phyloP scores from a whole-genome alignment of 2,888 invertebrate species.

The Lottia scabra region DNA sequence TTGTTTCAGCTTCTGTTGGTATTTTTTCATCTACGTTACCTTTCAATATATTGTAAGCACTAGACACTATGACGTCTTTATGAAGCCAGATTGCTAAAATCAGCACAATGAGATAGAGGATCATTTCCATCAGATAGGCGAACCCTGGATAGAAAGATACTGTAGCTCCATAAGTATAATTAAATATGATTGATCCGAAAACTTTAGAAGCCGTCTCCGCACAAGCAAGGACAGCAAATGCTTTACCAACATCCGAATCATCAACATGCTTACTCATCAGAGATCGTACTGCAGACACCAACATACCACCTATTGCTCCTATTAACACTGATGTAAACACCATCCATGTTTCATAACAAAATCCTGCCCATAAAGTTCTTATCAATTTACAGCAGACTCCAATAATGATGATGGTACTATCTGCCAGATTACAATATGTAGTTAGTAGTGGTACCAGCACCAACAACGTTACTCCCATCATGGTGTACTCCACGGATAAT shows the following conservation, averaged over 20 bases:
- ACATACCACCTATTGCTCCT: slow-evolving; percentile 55
- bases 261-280: slow-evolving; percentile 63
- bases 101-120: slow-evolving; percentile 46
- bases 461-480: slow-evolving; percentile 59
- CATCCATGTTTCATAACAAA: slow-evolving; percentile 51
- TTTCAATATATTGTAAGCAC: slow-evolving; percentile 41
- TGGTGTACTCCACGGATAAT: slow-evolving; percentile 63
- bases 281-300: slow-evolving; percentile 60
- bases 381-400: slow-evolving; percentile 57
- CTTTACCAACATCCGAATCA: slow-evolving; percentile 64
- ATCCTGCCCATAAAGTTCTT: slow-evolving; percentile 48
- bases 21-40: slow-evolving; percentile 35
- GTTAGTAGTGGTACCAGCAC: slow-evolving; percentile 59
- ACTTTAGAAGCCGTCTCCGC: slow-evolving; percentile 64
- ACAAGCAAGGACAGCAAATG: slow-evolving; percentile 63
- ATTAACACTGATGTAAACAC: slow-evolving; percentile 55
- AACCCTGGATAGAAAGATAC: slow-evolving; percentile 59
- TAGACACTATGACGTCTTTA: slow-evolving; percentile 33
- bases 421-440: slow-evolving; percentile 46
- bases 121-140: slow-evolving; percentile 56
- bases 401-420: slow-evolving; percentile 54
- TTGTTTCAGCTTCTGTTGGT: slow-evolving; percentile 21
- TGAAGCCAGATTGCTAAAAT: slow-evolving; percentile 40
- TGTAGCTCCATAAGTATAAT: slow-evolving; percentile 61
- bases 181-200: slow-evolving; percentile 60